A percentile compares a stretch with the other conserved stretches of the same genome.
These are phyloP conservation scores for Nasonovia ribisnigri DNA, from an alignment of 2,888 invertebrate species.

Conservation along the genomic window DNA sequence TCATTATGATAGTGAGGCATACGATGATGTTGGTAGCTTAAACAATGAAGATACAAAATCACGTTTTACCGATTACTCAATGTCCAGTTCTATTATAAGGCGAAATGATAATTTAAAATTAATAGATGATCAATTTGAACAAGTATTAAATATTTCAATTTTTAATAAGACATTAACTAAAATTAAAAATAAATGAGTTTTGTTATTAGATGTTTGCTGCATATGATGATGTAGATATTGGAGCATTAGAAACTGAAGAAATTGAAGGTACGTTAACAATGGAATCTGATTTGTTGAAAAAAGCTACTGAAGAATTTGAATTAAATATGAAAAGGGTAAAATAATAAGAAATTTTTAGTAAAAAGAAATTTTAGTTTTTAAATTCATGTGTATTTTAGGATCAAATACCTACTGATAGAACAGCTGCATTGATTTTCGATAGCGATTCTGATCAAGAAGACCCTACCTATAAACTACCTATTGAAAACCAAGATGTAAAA, in stretches of 20 bases:
- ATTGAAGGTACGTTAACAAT: conserved; percentile 84
- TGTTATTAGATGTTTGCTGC: conserved; percentile 78
- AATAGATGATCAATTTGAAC: conserved; percentile 90
- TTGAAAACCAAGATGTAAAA: conserved; percentile 70
- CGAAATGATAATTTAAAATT: conserved; percentile 86
- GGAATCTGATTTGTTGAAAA: conserved; percentile 78
- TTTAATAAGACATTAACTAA: conserved; percentile 49
- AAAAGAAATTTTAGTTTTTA: neutral
- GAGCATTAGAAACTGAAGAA: conserved; percentile 90
- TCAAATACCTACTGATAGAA: conserved; percentile 56
- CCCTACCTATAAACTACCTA: conserved; percentile 66
- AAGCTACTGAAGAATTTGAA: conserved; percentile 83
- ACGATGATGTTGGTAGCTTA: conserved; percentile 72
- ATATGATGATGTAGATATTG: conserved; percentile 91
- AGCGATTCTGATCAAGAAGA: conserved; percentile 72
- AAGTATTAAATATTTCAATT: conserved; percentile 72
- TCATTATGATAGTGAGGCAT: conserved; percentile 70
- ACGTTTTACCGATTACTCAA: conserved; percentile 91
- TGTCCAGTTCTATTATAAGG: conserved; percentile 90
- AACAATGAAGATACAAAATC: conserved; percentile 83
- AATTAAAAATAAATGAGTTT: conserved; percentile 54
- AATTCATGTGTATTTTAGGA: conserved; percentile 27
- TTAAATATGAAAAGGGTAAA: conserved; percentile 71
- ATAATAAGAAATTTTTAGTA: conserved; percentile 67
- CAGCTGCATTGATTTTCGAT: conserved; percentile 60